Evolutionary conservation across 2,113 vertebrate genomes (phyloP), one percentile per base, ranked within the genome.

Genomic region (Cavia porcellus): DNA sequence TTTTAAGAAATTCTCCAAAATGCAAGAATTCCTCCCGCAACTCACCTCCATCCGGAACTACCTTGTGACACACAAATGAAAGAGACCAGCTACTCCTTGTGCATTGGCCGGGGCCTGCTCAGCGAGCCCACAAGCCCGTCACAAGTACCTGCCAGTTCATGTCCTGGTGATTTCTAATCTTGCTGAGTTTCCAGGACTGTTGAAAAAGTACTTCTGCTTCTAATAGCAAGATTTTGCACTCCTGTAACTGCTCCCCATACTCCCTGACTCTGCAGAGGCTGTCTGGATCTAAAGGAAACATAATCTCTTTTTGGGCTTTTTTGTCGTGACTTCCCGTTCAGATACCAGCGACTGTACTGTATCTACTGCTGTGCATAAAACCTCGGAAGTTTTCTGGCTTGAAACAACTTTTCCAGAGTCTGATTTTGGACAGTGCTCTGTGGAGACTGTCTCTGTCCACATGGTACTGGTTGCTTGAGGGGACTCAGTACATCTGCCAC

Each of bases 331-430:
- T 3, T n/a, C 24, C 59, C n/a, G 83, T 35, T 84, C 45, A 80
- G 68, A 1, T 72, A 52, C n/a, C 47, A 75, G 15, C n/a, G 62
- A 75, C 42, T 59, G 2, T 72, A 22, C 52, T 5, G 1, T 74
- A 94, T 80, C 32, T 83, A 5, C 45, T 70, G 35, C 72, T 89
- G 1, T 8, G 22, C 35, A 20, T 4, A 1, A 84, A 84, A 89
- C 30, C 79, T 83, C 12, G 22, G 68, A 77, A 57, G 0, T 14
- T 80, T 75, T 87, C 59, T 25, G 28, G 7, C n/a, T 89, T 80
- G 45, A 92, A 94, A 84, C 17, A 85, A 9, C 47, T 30, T 30
- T 80, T 95, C 84, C 30, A 72, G 52, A 79, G 68, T 91, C n/a
- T 77, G 7, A 47, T 84, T 68, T n/a, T 62, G 32, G 20, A 0